Evolutionary conservation across 2,113 vertebrate species (phyloP).

Genomic region (Lasiurus borealis): DNA sequence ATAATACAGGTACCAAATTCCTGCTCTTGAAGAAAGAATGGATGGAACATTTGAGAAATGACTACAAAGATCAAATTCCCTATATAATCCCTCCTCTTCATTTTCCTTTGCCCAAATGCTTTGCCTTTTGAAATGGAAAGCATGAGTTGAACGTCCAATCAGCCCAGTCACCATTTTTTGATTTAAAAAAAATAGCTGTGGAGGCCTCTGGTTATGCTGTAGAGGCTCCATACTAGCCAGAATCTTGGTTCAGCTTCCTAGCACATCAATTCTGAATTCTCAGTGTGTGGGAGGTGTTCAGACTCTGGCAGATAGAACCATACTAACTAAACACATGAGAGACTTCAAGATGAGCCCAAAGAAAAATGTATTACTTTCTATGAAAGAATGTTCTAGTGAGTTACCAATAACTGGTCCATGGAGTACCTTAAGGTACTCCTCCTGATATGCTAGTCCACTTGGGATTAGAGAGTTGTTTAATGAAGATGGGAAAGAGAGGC

Average conservation of each 20-base stretch:
- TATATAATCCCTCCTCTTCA: neutral
- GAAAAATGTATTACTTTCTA: neutral
- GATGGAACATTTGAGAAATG: constrained; percentile 21
- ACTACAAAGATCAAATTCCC: constrained; percentile 28
- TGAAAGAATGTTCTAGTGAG: neutral
- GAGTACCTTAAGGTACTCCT: neutral
- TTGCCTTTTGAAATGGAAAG: constrained; percentile 49
- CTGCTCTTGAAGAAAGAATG: constrained; percentile 37
- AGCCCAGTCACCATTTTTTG: neutral
- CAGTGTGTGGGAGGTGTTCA: too few relatives aligned
- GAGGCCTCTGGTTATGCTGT: neutral
- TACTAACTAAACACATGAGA: neutral
- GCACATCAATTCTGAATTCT: neutral
- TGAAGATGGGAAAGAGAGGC: neutral
- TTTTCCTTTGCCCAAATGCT: neutral
- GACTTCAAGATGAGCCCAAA: neutral
- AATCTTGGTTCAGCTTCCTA: neutral
- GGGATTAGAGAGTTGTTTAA: neutral
- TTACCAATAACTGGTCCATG: neutral
- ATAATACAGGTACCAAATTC: neutral
- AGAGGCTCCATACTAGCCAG: neutral
- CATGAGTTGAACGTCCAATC: neutral
- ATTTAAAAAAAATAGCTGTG: neutral
- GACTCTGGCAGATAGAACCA: neutral
- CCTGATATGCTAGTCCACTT: neutral